These are phyloP conservation scores for Cryptoblepharus egeriae DNA, from an alignment of 2,797 vertebrate genomes.

Conservation along the genomic window DNA sequence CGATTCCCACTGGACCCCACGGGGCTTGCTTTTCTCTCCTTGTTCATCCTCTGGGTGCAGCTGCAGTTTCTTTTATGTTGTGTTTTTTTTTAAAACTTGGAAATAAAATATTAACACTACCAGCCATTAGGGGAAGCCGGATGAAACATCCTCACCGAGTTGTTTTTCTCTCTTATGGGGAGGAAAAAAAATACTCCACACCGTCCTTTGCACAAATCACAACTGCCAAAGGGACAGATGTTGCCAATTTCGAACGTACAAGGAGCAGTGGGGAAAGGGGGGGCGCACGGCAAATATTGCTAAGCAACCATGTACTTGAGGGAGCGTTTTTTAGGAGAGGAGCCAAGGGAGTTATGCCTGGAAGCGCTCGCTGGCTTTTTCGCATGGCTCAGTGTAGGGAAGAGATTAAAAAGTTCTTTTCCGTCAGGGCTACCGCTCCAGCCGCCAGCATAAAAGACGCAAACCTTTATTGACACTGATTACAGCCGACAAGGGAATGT, in stretches of 20 bases:
- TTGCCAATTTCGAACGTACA: slow-evolving; percentile 75
- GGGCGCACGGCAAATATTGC: slow-evolving; percentile 76
- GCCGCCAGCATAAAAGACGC: slow-evolving; percentile 62
- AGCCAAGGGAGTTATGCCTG: slow-evolving; percentile 81
- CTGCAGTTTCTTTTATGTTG: rapidly evolving
- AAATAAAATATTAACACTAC: slow-evolving; percentile 52
- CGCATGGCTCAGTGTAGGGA: slow-evolving; percentile 71
- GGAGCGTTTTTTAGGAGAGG: slow-evolving; percentile 79
- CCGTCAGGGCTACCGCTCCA: slow-evolving; percentile 65
- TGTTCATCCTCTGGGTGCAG: slow-evolving; percentile 34
- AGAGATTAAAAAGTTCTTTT: slow-evolving; percentile 77
- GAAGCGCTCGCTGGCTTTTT: slow-evolving; percentile 69
- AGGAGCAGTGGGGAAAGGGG: slow-evolving; percentile 56
- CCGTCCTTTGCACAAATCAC: slow-evolving; percentile 56
- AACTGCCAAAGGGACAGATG: slow-evolving; percentile 78
- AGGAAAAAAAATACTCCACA: slow-evolving; percentile 15
- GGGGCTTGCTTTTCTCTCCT: slow-evolving; percentile 44
- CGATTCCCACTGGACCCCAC: slow-evolving; percentile 48
- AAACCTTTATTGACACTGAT: slow-evolving; percentile 69
- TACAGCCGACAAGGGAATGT: slow-evolving; percentile 74
- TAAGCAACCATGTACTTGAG: slow-evolving; percentile 81
- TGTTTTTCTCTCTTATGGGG: slow-evolving; percentile 10
- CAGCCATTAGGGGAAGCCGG: not conserved
- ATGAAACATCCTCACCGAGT: rapidly evolving
- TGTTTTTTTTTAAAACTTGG: slow-evolving; percentile 5